Evolutionary conservation across 2,888 invertebrate genomes (phyloP), one percentile per base, ranked within the genome.

Genomic region (Conistra vaccinii): DNA sequence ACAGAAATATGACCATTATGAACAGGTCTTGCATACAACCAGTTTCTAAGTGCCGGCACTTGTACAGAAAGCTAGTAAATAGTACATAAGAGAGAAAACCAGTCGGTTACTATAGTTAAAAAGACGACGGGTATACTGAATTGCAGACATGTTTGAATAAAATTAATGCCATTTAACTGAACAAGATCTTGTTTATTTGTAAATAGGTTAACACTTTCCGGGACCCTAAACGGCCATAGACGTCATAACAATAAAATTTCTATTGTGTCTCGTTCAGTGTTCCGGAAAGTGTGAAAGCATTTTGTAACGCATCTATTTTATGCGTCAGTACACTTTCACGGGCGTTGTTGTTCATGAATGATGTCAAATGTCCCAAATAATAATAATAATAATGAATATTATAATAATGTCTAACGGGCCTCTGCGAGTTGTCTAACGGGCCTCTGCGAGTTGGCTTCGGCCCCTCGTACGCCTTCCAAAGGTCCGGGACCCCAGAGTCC

Each of bases 21-120:
- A 79, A 74, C 80, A 68, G 63, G 67, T 58, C 57, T 60, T 20
- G n/a, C 1, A 14, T 42, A 17, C 53, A 53, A 69, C 68, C 57
- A 32, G 71, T 66, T 35, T 72, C 7, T 23, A 55, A 61, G 51
- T 68, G 45, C 35, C 20, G 6, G 29, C 14, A 55, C 70, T 32
- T 57, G 23, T 48, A 32, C 69, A 76, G 82, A 81, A 81, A 81
- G 78, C 51, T 71, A 32, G 62, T 48, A 39, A 39, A 48, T 45
- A 32, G 39, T 63, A 55, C 58, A 7, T 6, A 65, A 3, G 48
- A 57, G 60, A 81, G 80, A 76, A 80, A 80, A 81, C 80, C 29
- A 60, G 81, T 58, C 67, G 1, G 45, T 23, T 29, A 63, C 51
- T 66, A 17, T 57, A 69, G 35, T 53, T 67, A 67, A n/a, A 57